Conservation (phyloP, 2,113 vertebrate genomes). For the Sterna hirundo region DNA sequence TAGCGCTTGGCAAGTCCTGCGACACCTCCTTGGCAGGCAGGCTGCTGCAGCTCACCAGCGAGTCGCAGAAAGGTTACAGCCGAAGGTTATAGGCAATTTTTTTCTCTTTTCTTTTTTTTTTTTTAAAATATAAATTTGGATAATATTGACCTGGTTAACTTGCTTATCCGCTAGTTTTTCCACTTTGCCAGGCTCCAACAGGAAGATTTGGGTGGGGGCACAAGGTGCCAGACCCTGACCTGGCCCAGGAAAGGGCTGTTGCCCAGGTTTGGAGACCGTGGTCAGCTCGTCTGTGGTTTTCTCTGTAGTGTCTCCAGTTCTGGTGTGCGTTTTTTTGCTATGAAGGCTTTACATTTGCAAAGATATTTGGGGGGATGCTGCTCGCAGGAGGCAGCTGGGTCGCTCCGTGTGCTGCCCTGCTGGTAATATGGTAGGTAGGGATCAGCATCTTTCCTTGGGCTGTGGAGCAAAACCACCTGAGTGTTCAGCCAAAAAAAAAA, state of each 20-base stretch:
- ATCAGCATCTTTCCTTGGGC: background rate
- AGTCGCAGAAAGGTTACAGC: background rate
- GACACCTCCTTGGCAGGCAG: background rate
- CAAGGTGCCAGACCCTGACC: accelerated
- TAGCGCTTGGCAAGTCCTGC: background rate
- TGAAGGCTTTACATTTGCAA: background rate
- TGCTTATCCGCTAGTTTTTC: background rate
- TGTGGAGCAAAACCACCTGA: background rate
- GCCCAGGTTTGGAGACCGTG: accelerated
- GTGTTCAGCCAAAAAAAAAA: background rate
- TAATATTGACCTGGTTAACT: background rate
- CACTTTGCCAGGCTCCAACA: accelerated
- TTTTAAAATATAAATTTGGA: background rate
- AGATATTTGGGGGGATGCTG: background rate
- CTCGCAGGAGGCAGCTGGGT: background rate
- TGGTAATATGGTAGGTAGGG: accelerated
- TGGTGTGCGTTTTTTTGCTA: accelerated
- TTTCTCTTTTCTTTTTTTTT: too few species aligned
- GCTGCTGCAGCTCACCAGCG: background rate
- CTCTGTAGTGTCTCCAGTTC: background rate
- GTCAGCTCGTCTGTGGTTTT: background rate
- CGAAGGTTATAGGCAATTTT: background rate
- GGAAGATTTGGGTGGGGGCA: background rate
- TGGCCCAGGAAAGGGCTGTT: background rate
- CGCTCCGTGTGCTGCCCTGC: accelerated